Conservation (phyloP, 2,797 vertebrate genomes). For the Carduelis carduelis region DNA sequence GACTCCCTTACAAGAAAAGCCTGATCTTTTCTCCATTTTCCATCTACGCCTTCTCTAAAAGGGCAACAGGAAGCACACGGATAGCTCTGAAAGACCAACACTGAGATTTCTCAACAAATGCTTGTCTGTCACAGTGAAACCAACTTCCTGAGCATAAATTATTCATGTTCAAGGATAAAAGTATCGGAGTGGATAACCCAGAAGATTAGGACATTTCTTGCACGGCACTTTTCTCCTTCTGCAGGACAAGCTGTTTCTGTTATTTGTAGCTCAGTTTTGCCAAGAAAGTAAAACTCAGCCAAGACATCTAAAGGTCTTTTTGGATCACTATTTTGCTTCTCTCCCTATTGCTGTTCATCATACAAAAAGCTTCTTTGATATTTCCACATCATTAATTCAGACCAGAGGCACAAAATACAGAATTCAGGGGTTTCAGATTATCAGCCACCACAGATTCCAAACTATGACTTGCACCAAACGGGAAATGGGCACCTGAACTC, state of each 20-base stretch:
- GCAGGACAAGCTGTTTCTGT: neutral
- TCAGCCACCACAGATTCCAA: neutral
- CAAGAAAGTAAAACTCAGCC: neutral
- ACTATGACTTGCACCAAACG: neutral
- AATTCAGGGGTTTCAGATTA: neutral
- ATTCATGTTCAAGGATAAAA: constrained; percentile 37
- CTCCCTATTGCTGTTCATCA: neutral
- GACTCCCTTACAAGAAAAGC: neutral
- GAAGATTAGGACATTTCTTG: constrained; percentile 18
- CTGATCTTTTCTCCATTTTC: neutral
- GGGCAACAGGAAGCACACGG: neutral
- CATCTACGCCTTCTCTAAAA: neutral
- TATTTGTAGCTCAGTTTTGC: neutral
- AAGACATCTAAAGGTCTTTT: neutral
- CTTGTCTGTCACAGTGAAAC: neutral
- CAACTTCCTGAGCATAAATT: constrained; percentile 28
- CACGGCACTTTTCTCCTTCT: neutral
- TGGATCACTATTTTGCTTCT: neutral
- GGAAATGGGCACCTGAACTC: neutral
- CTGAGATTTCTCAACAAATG: constrained; percentile 6
- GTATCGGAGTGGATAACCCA: neutral
- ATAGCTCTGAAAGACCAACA: neutral
- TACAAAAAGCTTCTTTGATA: neutral
- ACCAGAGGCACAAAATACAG: neutral
- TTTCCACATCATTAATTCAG: neutral